Conservation (phyloP, 1,140 invertebrate species). For the Oppia nitens region DNA sequence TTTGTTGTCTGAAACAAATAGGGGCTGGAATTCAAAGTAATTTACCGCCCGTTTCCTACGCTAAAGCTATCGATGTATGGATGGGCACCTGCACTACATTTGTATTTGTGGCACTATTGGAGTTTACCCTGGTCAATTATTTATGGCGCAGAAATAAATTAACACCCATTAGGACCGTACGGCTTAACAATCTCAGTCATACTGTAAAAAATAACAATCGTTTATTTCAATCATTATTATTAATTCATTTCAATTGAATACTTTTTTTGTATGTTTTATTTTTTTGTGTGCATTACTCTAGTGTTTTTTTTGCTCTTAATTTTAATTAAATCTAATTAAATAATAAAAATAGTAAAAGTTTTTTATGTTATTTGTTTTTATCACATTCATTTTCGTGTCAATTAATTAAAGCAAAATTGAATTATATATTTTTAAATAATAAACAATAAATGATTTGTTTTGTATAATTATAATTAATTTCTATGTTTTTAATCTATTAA, state of each 20-base stretch:
- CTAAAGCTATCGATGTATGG: constrained; percentile 39
- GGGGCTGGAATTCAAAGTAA: constrained; percentile 22
- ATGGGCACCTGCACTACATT: constrained; percentile 34
- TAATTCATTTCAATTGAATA: background rate
- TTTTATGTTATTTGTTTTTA: no score
- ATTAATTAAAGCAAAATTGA: no score
- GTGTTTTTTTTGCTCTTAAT: no score
- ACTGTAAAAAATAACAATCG: background rate
- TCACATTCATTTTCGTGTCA: no score
- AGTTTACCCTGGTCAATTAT: constrained; percentile 32
- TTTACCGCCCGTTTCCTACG: constrained; percentile 31
- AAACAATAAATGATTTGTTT: no score
- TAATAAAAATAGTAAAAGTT: no score
- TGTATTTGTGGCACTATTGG: constrained; percentile 31
- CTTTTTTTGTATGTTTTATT: background rate
- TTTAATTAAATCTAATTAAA: no score
- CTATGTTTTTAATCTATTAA: no score
- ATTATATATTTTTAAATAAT: no score
- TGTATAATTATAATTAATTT: no score
- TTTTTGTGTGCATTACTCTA: background rate
- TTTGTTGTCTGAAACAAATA: no score
- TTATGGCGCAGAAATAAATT: constrained; percentile 20
- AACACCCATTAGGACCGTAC: background rate
- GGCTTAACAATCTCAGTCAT: background rate
- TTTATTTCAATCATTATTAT: background rate